Evolutionary conservation across 2,888 invertebrate genomes (phyloP), one percentile per base, ranked within the genome.

Genomic region (Parnassius apollo): DNA sequence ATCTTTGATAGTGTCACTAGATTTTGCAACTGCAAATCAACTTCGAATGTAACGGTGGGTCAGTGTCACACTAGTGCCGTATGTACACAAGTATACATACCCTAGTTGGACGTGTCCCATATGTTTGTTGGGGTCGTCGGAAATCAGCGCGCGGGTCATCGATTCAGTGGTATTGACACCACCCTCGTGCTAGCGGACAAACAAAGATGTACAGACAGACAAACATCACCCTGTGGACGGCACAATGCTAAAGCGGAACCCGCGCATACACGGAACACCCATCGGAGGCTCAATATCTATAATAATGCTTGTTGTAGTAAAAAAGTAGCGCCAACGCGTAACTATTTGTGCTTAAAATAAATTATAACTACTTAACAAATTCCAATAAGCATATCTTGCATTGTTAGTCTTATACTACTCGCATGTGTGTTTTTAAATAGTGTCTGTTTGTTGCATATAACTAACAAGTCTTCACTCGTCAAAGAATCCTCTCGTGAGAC

Each of bases 131-230:
- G 96, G 95, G 94, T 97, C 97, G 93, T 97, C 97, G 93, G 96
- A 96, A 92, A 97, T 97, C 93, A 97, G 95, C 93, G 97, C 97
- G 91, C 97, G 95, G 92, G 97, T 97, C 97, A 97, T 97, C 93
- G 97, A 97, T 93, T 97, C 97, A 92, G 96, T 97, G 93, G 96
- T 95, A 94, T 95, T 96, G 91, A 96, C 94, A 93, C 96, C 97
- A 94, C 96, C 96, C 94, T 96, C 96, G 95, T 96, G 96, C 96
- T 96, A 95, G 92, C 94, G 94, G 93, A 93, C 93, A 94, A 93
- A 93, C 93, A 87, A 82, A 63, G 50, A 57, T 59, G 62, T 59
- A 90, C 84, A 90, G 85, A 82, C 85, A 78, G 72, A 80, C 80
- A 88, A 80, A 84, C 85, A 85, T 81, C 74, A 80, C 83, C 88